These are phyloP conservation scores for Danaus chrysippus DNA, from an alignment of 2,888 invertebrate species.

Conservation along the genomic window DNA sequence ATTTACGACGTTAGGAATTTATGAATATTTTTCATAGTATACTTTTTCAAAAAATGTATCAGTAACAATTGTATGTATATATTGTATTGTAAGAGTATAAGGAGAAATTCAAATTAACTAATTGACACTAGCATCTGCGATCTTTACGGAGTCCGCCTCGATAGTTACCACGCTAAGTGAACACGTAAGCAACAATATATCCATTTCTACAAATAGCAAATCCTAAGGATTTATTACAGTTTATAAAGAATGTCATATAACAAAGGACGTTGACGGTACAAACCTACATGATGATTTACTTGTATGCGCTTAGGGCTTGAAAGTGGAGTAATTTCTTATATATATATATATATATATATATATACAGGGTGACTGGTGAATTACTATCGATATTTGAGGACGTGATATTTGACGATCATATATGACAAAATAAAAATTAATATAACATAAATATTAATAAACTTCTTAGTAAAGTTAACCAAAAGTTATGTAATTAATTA, in stretches of 20 bases:
- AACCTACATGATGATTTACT: not conserved
- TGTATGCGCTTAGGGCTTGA: not conserved
- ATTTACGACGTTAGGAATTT: too few relatives aligned
- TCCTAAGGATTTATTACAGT: slow-evolving; percentile 1
- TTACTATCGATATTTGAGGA: too few relatives aligned
- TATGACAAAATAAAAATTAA: too few relatives aligned
- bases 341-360: not conserved
- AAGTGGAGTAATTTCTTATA: not conserved
- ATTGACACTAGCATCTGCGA: not conserved
- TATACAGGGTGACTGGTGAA: too few relatives aligned
- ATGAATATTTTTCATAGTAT: not conserved
- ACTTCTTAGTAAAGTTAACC: not conserved
- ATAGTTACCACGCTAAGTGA: not conserved
- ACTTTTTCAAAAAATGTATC: not conserved
- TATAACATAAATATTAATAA: too few relatives aligned
- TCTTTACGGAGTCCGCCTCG: not conserved
- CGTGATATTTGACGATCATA: too few relatives aligned
- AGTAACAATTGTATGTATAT: not conserved
- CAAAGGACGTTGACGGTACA: not conserved
- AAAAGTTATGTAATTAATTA: too few relatives aligned
- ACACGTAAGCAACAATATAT: slow-evolving; percentile 1
- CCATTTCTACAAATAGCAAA: not conserved
- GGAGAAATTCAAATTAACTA: slow-evolving; percentile 4
- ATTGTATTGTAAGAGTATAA: not conserved
- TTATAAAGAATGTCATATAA: not conserved